Evolutionary conservation across 1,140 invertebrate genomes (phyloP).

Genomic region (Leptoteleia sp.): DNA sequence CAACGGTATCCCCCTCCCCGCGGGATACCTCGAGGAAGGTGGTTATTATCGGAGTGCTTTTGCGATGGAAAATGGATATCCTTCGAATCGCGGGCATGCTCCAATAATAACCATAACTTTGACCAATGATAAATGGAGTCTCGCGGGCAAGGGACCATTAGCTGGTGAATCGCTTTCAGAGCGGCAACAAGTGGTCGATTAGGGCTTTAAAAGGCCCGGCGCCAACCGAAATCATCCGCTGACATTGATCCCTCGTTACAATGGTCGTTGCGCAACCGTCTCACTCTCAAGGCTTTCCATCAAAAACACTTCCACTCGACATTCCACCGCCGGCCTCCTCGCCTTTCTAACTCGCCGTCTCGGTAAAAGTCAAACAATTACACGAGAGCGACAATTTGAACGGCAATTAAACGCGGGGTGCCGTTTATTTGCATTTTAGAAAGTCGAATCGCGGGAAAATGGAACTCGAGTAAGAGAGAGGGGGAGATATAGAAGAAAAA

Average conservation of each 20-base stretch:
- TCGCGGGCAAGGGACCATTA: too few species aligned
- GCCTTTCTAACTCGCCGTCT: conserved; percentile 18
- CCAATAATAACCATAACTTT: too few species aligned
- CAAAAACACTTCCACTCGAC: conserved; percentile 28
- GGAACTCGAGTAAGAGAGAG: too few species aligned
- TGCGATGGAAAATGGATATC: neutral
- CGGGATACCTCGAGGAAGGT: too few species aligned
- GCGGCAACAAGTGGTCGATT: conserved; percentile 34
- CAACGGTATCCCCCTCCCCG: too few species aligned
- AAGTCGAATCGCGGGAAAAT: neutral
- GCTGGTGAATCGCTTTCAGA: too few species aligned
- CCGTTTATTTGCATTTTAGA: conserved; percentile 46
- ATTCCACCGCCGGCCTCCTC: conserved; percentile 10
- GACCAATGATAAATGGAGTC: too few species aligned
- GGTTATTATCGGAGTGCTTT: too few species aligned
- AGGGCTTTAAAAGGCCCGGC: conserved; percentile 19
- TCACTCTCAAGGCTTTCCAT: conserved; percentile 24
- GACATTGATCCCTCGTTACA: conserved; percentile 15
- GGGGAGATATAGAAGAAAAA: neutral
- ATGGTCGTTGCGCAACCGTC: conserved; percentile 17
- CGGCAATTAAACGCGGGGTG: conserved; percentile 28
- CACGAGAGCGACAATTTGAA: conserved; percentile 25
- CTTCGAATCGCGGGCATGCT: too few species aligned
- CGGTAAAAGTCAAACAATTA: too few species aligned
- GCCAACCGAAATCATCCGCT: conserved; percentile 1